Conservation (phyloP, 2,797 vertebrate species). For the Hoplostethus mediterraneus region DNA sequence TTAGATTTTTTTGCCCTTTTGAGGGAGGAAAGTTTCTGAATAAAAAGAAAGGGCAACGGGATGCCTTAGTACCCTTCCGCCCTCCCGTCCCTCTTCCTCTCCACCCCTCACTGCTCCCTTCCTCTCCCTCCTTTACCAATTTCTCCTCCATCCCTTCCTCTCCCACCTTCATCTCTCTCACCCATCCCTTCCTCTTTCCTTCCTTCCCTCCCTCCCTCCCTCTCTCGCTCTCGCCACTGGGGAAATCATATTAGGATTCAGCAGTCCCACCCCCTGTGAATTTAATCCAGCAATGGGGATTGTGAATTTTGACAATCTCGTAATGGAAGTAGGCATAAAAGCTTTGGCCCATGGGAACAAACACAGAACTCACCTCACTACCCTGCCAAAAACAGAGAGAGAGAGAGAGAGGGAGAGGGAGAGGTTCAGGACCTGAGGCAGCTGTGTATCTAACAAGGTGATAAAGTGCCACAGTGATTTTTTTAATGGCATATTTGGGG, state of each 20-base stretch:
- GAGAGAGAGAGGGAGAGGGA: not conserved
- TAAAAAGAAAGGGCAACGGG: conserved; percentile 29
- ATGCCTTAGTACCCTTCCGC: conserved; percentile 53
- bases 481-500: not conserved
- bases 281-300: conserved; percentile 79
- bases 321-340: conserved; percentile 80
- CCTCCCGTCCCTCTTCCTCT: conserved; percentile 33
- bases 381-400: conserved; percentile 39
- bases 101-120: not conserved
- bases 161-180: conserved; percentile 18
- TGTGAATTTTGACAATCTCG: conserved; percentile 81
- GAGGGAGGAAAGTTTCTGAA: conserved; percentile 16
- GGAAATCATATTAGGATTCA: conserved; percentile 83
- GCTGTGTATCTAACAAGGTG: conserved; percentile 24
- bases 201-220: conserved; percentile 15
- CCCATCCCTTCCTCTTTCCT: not conserved
- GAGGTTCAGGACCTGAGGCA: conserved; percentile 22
- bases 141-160: conserved; percentile 1
- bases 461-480: conserved; percentile 8
- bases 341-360: conserved; percentile 58
- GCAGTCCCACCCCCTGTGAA: conserved; percentile 68
- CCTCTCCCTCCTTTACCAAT: conserved; percentile 12
- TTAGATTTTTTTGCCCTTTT: conserved; percentile 56
- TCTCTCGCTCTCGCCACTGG: conserved; percentile 49
- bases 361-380: conserved; percentile 46